These are phyloP conservation scores for Pollenia griseotomentosa DNA, from an alignment of 2,888 invertebrate genomes.

Conservation along the genomic window DNA sequence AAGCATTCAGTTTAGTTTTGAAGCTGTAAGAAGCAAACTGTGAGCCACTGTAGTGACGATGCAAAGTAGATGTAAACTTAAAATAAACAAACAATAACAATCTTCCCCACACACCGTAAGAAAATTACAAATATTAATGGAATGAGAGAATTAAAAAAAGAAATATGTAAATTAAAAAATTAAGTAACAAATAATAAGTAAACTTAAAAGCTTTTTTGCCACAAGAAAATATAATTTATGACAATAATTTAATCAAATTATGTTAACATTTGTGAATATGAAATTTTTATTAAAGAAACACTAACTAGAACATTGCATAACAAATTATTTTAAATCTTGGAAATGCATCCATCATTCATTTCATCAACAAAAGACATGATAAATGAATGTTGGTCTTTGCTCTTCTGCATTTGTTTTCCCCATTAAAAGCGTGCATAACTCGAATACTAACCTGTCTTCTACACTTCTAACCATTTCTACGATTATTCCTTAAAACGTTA, in stretches of 20 bases:
- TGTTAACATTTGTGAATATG: no score
- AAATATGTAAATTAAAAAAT: background rate
- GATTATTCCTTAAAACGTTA: slow-evolving; percentile 28
- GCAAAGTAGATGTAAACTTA: slow-evolving; percentile 3
- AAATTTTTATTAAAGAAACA: background rate
- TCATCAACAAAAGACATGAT: slow-evolving; percentile 3
- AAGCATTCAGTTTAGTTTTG: no score
- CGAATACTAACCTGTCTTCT: slow-evolving; percentile 59
- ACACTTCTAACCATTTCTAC: slow-evolving; percentile 49
- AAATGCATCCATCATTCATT: slow-evolving; percentile 31
- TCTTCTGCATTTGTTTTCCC: background rate
- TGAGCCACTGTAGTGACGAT: no score
- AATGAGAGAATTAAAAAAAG: slow-evolving; percentile 7
- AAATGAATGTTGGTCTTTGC: slow-evolving; percentile 8
- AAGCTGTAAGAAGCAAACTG: no score
- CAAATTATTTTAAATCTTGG: slow-evolving; percentile 21
- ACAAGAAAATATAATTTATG: slow-evolving; percentile 3
- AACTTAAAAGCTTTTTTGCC: slow-evolving; percentile 25
- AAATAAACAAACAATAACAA: slow-evolving; percentile 3
- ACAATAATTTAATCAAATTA: no score
- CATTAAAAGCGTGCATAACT: background rate
- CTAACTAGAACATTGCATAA: slow-evolving; percentile 66
- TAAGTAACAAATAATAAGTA: slow-evolving; percentile 22
- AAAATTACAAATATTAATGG: background rate
- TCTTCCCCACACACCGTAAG: background rate